Percentiles rank a stretch among this genome's conserved stretches.
Evolutionary conservation across 2,797 vertebrate genomes (phyloP).

Genomic region (Epinephelus malabaricus): DNA sequence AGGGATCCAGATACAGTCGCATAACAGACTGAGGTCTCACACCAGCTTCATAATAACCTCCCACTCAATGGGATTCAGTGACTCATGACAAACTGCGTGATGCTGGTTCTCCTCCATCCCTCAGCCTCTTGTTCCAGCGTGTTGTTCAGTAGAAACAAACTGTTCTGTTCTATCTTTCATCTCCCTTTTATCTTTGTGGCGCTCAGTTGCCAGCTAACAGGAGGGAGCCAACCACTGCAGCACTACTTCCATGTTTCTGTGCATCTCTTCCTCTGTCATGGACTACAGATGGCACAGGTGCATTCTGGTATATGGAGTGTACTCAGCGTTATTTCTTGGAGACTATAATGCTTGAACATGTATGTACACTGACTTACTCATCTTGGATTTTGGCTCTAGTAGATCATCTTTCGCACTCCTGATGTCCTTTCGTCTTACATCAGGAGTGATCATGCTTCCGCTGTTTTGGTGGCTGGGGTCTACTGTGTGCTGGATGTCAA

Average conservation of each 20-base stretch:
- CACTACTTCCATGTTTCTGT: constrained; percentile 17
- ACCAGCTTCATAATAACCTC: constrained; percentile 34
- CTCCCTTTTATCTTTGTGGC: not conserved
- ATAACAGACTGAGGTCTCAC: constrained; percentile 16
- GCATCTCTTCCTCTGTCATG: constrained; percentile 6
- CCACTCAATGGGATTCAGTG: constrained; percentile 29
- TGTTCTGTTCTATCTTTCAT: not conserved
- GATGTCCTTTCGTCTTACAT: too few species aligned
- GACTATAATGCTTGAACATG: not conserved
- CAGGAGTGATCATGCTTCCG: too few species aligned
- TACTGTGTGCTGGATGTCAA: too few species aligned
- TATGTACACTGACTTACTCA: not conserved
- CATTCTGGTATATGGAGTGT: constrained; percentile 35
- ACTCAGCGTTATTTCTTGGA: constrained; percentile 2
- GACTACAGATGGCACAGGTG: constrained; percentile 23
- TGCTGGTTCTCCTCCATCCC: constrained; percentile 1
- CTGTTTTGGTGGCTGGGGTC: too few species aligned
- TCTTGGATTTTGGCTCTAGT: too few species aligned
- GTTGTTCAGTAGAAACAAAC: not conserved
- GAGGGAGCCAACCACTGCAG: constrained; percentile 24
- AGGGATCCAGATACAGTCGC: not conserved
- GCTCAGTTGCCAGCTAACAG: constrained; percentile 14
- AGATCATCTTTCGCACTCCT: too few species aligned
- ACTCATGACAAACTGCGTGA: constrained; percentile 25
- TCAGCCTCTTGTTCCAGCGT: constrained; percentile 4